A percentile compares a stretch with the other conserved stretches of the same genome.
These are phyloP conservation scores for Limanda limanda DNA, from an alignment of 2,113 vertebrate genomes.

Conservation along the genomic window DNA sequence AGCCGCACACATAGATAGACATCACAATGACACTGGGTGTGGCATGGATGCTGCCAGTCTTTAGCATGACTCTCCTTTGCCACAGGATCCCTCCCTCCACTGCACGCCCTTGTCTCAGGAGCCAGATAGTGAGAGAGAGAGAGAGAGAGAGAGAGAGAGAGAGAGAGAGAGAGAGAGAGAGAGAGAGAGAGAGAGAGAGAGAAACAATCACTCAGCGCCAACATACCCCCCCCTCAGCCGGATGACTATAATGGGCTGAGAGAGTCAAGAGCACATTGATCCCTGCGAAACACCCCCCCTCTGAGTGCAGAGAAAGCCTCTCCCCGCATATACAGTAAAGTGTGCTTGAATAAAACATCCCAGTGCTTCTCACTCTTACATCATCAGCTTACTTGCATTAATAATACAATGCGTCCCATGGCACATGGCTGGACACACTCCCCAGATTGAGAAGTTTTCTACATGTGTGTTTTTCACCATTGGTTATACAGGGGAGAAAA, in stretches of 20 bases:
- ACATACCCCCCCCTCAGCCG: constrained; percentile 45
- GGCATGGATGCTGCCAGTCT: constrained; percentile 31
- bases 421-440: constrained; percentile 36
- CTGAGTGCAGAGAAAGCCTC: constrained; percentile 45
- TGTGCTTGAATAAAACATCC: constrained; percentile 70
- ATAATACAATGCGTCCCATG: constrained; percentile 70
- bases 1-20: neutral
- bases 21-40: constrained; percentile 47
- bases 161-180: constrained; percentile 27
- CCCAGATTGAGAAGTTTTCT: neutral
- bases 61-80: neutral
- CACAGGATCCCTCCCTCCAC: constrained; percentile 27
- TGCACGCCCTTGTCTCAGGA: constrained; percentile 46
- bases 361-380: constrained; percentile 63
- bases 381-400: constrained; percentile 67
- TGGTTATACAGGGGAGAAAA: constrained; percentile 1
- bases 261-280: constrained; percentile 57
- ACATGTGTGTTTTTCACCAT: constrained; percentile 6
- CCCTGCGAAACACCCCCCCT: constrained; percentile 20
- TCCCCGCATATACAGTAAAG: constrained; percentile 35
- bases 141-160: constrained; percentile 33
- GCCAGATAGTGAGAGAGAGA: constrained; percentile 24
- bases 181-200: constrained; percentile 26
- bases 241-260: constrained; percentile 25
- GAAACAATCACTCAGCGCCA: constrained; percentile 40